These are phyloP conservation scores for Morelia viridis DNA, from an alignment of 2,797 vertebrate genomes.

Conservation along the genomic window DNA sequence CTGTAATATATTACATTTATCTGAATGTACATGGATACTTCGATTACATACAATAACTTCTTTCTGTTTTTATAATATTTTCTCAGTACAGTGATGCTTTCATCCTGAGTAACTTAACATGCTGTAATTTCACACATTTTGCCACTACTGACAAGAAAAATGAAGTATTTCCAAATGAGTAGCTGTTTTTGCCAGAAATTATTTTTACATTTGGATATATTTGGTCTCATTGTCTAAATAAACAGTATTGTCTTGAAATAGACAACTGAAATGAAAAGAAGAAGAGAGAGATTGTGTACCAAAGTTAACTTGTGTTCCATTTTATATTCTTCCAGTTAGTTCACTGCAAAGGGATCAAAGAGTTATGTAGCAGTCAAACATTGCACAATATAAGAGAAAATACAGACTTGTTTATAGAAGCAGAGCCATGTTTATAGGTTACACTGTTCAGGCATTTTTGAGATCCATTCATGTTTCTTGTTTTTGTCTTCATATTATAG, in stretches of 20 bases:
- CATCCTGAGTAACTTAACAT: conserved; percentile 14
- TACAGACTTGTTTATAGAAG: not conserved
- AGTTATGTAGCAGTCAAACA: not conserved
- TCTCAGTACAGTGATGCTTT: conserved; percentile 22
- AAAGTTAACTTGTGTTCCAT: not conserved
- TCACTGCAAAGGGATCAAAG: not conserved
- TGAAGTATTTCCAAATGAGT: conserved; percentile 38
- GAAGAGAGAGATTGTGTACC: not conserved
- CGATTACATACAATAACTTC: conserved; percentile 9
- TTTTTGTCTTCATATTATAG: not conserved
- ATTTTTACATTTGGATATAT: not conserved
- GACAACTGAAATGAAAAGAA: not conserved
- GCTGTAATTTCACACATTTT: conserved; percentile 21
- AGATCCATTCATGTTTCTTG: not conserved
- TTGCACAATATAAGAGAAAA: not conserved
- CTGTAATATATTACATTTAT: conserved; percentile 33
- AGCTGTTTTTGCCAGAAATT: not conserved
- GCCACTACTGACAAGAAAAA: conserved; percentile 21
- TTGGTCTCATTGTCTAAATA: not conserved
- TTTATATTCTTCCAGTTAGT: not conserved
- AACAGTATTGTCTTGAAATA: not conserved
- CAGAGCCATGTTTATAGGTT: not conserved
- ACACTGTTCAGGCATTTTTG: not conserved
- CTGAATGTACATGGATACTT: conserved; percentile 33
- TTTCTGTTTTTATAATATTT: conserved; percentile 12